These are phyloP conservation scores for Amphibalanus amphitrite DNA, from an alignment of 1,140 invertebrate genomes.

Conservation along the genomic window DNA sequence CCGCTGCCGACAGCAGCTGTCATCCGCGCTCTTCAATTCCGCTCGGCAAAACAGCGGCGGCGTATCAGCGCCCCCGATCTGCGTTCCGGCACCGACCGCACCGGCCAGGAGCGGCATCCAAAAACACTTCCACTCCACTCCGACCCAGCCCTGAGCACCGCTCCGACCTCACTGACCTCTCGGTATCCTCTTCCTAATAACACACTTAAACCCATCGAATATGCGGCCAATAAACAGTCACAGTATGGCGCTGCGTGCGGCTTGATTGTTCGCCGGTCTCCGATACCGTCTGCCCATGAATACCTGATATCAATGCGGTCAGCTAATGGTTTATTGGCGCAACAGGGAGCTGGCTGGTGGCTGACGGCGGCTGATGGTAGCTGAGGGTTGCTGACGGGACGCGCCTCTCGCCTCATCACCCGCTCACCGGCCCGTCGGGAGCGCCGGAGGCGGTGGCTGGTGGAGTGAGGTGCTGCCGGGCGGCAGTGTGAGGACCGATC, in stretches of 20 bases:
- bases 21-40: neutral
- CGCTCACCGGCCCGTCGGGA: too few relatives aligned
- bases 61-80: neutral
- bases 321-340: neutral
- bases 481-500: too few relatives aligned
- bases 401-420: too few relatives aligned
- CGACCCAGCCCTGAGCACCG: too few relatives aligned
- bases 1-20: neutral
- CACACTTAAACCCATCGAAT: neutral
- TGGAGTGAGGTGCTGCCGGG: too few relatives aligned
- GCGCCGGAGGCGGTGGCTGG: too few relatives aligned
- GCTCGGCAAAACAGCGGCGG: neutral
- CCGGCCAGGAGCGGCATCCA: too few relatives aligned
- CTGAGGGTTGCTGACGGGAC: too few relatives aligned
- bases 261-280: neutral
- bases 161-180: neutral
- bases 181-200: neutral
- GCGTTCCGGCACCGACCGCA: too few relatives aligned
- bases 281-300: neutral
- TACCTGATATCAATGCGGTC: neutral
- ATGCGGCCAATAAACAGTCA: neutral
- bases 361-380: too few relatives aligned
- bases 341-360: neutral
- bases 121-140: too few relatives aligned
- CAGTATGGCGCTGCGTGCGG: neutral